Conservation (phyloP, 2,888 invertebrate species). For the Ethmia dodecea region DNA sequence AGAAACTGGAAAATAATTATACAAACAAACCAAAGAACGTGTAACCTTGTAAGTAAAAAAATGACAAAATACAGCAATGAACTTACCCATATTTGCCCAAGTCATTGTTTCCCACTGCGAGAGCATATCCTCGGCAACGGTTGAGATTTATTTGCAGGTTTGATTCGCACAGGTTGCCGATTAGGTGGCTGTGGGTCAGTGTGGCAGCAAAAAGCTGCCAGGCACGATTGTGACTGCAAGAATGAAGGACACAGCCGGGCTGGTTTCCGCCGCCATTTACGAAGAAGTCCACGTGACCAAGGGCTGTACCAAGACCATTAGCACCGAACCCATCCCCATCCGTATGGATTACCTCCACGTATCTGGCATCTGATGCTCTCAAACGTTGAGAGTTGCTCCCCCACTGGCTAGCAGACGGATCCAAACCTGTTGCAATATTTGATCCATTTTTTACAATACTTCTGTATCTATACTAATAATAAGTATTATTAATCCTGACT, state of each 20-base stretch:
- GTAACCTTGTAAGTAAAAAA: too few species aligned
- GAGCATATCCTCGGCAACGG: constrained; percentile 28
- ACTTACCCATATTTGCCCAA: constrained; percentile 37
- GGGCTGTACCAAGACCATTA: constrained; percentile 82
- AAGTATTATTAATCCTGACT: too few species aligned
- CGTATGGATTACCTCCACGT: constrained; percentile 57
- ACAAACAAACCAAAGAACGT: too few species aligned
- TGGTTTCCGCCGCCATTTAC: constrained; percentile 90
- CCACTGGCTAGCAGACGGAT: constrained; percentile 41
- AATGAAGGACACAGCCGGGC: constrained; percentile 45
- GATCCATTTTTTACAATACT: too few species aligned
- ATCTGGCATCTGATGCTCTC: constrained; percentile 33
- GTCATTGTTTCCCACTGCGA: constrained; percentile 36
- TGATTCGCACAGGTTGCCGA: constrained; percentile 32
- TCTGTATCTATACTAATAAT: too few species aligned
- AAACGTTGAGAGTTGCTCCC: constrained; percentile 29
- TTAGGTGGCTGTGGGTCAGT: constrained; percentile 24
- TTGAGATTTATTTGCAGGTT: constrained; percentile 31
- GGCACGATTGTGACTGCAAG: constrained; percentile 45
- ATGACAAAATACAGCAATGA: too few species aligned
- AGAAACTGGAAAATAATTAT: too few species aligned
- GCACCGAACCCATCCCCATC: constrained; percentile 33
- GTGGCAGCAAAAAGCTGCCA: constrained; percentile 44
- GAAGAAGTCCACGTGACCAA: constrained; percentile 92
- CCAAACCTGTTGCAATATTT: too few species aligned